Base-by-base conservation (phyloP, 2,797 vertebrate genomes). In the Tamandua tetradactyla region DNA sequence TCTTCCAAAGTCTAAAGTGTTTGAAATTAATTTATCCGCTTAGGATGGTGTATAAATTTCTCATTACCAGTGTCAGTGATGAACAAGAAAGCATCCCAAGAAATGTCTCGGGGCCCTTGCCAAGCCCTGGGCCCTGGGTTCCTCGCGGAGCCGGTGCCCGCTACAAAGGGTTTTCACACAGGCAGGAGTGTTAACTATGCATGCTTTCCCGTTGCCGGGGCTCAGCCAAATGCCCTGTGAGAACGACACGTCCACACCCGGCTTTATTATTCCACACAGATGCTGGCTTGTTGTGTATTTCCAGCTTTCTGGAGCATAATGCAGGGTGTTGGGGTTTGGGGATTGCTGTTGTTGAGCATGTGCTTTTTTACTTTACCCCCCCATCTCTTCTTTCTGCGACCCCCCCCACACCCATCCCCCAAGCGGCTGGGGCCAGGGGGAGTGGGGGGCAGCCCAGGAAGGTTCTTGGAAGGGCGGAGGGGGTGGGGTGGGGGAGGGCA, bases 191-290 rank as follows among this genome's bases (percentile, higher is more conserved):
- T 99, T 99, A 99, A 99, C 98, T 99, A 99, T 99, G 99, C 99
- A 99, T 99, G 99, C 99, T 99, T 99, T 98, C 98, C 97, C 98
- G 99, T 99, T 99, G 99, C 99, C 98, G 42, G 97, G 99, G 99
- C 98, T 99, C 98, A 98, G 98, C 97, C 97, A 98, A 98, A 98
- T 97, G 98, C 98, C 98, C 98, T 97, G 98, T 98, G 98, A 98
- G 98, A 98, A 98, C 97, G 97, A 98, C 98, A 98, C 98, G 97
- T 98, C 98, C 98, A 98, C 98, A 98, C 98, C 98, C 98, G 98
- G 97, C 97, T 98, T 98, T 98, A 98, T 98, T 98, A 98, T 98
- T 98, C 97, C 92, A 97, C 92, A 96, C 98, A 98, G 98, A 98
- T 98, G 98, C 98, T 95, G 98, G 98, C 98, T 98, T 97, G 97